Evolutionary conservation across 2,888 invertebrate genomes (phyloP), one percentile per base, ranked within the genome.

Genomic region (Actias luna): DNA sequence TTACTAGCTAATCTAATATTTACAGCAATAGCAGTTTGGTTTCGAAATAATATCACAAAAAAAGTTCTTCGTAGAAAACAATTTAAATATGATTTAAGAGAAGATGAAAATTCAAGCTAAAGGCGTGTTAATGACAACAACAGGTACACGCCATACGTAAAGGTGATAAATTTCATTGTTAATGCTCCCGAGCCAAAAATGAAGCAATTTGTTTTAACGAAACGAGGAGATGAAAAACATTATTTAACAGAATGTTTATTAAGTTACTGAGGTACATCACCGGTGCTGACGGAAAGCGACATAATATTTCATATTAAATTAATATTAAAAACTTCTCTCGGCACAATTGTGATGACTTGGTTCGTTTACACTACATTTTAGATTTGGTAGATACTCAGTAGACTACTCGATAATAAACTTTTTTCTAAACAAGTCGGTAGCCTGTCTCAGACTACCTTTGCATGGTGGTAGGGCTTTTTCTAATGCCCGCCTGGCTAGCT

Each of bases 181-280:
- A 87, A 88, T 84, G 79, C 80, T 76, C 74, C 73, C 77, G 78
- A 73, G 81, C 84, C 84, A 89, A 87, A 90, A 88, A 88, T 88
- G 81, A 88, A 89, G 88, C 83, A 89, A 90, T 90, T 89, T 88
- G 87, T 91, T 88, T 78, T 66, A 77, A 77, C 81, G 85, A 84
- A 83, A 85, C 80, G 79, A 83, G 88, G 89, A 90, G 88, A 91
- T 89, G 89, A 88, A 89, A 87, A 85, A 82, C 88, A 89, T 89
- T 88, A 87, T 83, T 89, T 84, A 86, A 77, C 83, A 73, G 77
- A 78, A 78, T 77, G 79, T 87, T 86, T 87, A 88, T 86, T 88
- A 84, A 84, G 80, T 81, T 77, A 76, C 75, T 67, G 69, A 67
- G 70, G 65, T 64, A 69, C 62, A 67, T 68, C 65, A 63, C 63